Evolutionary conservation across 2,797 vertebrate genomes (phyloP).

Genomic region (Poecilia picta): DNA sequence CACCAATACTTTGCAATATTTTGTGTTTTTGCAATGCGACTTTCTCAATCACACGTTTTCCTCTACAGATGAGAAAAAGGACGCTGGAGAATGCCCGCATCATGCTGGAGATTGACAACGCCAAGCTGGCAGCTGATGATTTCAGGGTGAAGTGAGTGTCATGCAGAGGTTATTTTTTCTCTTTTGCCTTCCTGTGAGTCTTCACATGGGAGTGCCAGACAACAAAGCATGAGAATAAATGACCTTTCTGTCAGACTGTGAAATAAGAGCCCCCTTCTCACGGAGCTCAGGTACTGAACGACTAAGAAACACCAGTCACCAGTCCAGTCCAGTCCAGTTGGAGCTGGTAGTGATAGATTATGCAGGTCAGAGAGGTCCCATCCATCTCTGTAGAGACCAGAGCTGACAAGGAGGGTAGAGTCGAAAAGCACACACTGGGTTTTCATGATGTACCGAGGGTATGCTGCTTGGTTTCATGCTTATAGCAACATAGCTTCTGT

Average conservation of each 20-base stretch:
- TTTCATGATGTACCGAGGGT: conserved; percentile 65
- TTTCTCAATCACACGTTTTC: neutral
- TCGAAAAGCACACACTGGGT: conserved; percentile 13
- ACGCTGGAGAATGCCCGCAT: conserved; percentile 82
- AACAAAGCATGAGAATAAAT: conserved; percentile 70
- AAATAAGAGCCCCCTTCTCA: conserved; percentile 72
- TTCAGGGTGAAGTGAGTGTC: conserved; percentile 85
- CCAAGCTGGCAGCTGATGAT: conserved; percentile 85
- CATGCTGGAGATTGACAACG: conserved; percentile 86
- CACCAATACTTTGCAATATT: too few relatives aligned
- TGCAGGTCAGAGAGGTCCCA: conserved; percentile 41
- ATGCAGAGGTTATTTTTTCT: conserved; percentile 41
- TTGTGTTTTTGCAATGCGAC: too few relatives aligned
- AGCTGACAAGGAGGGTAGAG: conserved; percentile 14
- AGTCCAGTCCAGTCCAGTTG: neutral
- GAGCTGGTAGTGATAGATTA: conserved; percentile 42
- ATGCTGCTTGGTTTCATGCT: conserved; percentile 43
- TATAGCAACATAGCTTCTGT: neutral
- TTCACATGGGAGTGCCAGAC: conserved; percentile 72
- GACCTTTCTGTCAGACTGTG: conserved; percentile 66
- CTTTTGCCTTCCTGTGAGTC: conserved; percentile 54
- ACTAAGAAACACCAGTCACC: neutral
- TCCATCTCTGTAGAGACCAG: conserved; percentile 1
- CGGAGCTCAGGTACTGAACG: conserved; percentile 42
- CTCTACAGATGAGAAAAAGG: conserved; percentile 77